Evolutionary conservation across 2,113 vertebrate species (phyloP), one percentile per base, ranked within the genome.

Genomic region (Cacatua alba): DNA sequence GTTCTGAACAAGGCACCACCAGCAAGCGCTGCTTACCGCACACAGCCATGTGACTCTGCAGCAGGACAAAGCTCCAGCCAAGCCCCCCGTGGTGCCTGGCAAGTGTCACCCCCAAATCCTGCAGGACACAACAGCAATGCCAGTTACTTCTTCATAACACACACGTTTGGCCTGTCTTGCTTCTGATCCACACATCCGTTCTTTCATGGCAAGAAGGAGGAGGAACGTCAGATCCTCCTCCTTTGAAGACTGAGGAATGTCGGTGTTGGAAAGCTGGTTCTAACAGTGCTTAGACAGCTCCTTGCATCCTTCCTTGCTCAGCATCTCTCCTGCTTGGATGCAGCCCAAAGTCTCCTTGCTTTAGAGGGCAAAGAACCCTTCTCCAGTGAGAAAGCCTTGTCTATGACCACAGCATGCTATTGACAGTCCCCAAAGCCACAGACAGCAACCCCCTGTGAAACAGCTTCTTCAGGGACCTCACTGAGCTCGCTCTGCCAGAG

Each of bases 21-120:
- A 46, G 49, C 1, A 2, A 29, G 41, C 0, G 10, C 37, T n/a
- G 25, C 96, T 95, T 39, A 97, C 97, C 95, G 62, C 75, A 91
- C 49, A 44, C 77, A 79, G 7, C 35, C 1, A 4, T 68, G 91
- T 2, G 76, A 17, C 49, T 44, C 71, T 5, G 69, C 1, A 1
- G 26, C 49, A 39, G 69, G 55, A 82, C 49, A 69, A n/a, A 26
- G 44, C 43, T 64, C 81, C 39, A 10, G 96, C 17, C 17, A 24
- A 44, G 24, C 3, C 63, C 62, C 53, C 0, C 1, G 5, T 1
- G 17, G 20, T 1, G 10, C 7, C 46, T 39, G 20, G 55, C 1
- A 1, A 37, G 29, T n/a, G 11, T 43, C 53, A 6, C 10, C 44
- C 71, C 10, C 28, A 46, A 57, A 4, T 69, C 82, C 97, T 97